These are phyloP conservation scores for Trachythela sp. DNA, from an alignment of 64 coral and sea anemone genomes.

Conservation along the genomic window DNA sequence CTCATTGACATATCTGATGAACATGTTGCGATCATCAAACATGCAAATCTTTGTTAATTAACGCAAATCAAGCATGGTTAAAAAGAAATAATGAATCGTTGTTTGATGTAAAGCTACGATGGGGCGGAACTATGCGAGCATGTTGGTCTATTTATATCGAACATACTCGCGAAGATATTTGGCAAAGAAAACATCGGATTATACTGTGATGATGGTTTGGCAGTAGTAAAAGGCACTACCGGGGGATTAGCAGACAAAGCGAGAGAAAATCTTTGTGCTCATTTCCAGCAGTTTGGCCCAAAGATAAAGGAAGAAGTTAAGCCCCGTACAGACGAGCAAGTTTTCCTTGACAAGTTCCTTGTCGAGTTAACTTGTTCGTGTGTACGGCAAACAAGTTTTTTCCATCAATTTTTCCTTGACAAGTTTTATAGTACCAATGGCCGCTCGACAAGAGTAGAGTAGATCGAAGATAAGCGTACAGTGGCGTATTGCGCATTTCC, in stretches of 20 bases:
- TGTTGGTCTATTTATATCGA: neutral
- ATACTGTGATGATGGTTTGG: neutral
- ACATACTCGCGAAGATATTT: neutral
- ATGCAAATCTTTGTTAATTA: no score
- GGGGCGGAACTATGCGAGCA: neutral
- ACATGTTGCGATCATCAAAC: no score
- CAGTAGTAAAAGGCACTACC: neutral
- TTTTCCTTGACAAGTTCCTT: no score
- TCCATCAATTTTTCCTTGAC: no score
- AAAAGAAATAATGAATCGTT: neutral
- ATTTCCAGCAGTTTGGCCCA: neutral
- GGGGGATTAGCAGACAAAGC: neutral
- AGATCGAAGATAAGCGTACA: no score
- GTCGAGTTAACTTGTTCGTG: no score
- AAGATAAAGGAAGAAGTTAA: neutral
- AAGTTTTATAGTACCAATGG: no score
- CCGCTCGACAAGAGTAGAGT: no score
- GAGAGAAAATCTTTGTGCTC: neutral
- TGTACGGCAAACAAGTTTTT: no score
- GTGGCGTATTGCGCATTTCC: no score
- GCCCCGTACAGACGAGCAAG: no score
- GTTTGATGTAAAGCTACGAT: neutral
- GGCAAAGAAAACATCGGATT: neutral
- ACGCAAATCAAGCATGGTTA: neutral
- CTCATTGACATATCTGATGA: no score